Conservation (phyloP, 2,113 vertebrate genomes). For the Thunnus thynnus region DNA sequence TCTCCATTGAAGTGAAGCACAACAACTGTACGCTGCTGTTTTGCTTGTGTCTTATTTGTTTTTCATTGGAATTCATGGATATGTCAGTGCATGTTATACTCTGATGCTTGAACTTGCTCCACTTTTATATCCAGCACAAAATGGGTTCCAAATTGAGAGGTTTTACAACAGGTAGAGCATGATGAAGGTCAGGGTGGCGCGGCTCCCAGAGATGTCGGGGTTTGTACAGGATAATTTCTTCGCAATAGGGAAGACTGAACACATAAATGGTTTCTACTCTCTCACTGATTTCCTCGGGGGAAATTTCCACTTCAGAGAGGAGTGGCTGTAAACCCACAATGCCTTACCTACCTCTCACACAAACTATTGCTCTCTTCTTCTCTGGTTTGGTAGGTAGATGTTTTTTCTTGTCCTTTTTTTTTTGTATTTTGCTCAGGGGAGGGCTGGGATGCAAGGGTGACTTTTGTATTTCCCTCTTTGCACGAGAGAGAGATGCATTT, state of each 20-base stretch:
- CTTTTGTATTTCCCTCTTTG: too few relatives aligned
- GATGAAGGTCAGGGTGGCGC: slow-evolving; percentile 63
- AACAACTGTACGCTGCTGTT: background rate
- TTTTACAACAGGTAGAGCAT: slow-evolving; percentile 54
- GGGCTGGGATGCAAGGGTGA: too few relatives aligned
- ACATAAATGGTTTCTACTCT: slow-evolving; percentile 69
- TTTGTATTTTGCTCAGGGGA: background rate
- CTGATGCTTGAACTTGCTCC: background rate
- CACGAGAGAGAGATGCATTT: too few relatives aligned
- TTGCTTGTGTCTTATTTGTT: slow-evolving; percentile 11
- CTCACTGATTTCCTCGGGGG: slow-evolving; percentile 70
- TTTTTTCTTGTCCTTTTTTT: background rate
- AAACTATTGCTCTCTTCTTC: background rate
- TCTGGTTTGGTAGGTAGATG: background rate
- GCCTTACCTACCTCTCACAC: background rate
- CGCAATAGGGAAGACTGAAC: slow-evolving; percentile 58
- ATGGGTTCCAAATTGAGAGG: slow-evolving; percentile 57
- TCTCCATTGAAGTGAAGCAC: too few relatives aligned
- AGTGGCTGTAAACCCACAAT: slow-evolving; percentile 45
- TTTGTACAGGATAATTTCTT: slow-evolving; percentile 62
- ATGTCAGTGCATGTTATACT: slow-evolving; percentile 31
- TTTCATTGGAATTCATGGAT: slow-evolving; percentile 48
- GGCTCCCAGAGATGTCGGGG: slow-evolving; percentile 42
- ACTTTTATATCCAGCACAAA: slow-evolving; percentile 51
- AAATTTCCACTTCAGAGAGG: slow-evolving; percentile 64